Percentiles rank a stretch among this genome's conserved stretches.
These are phyloP conservation scores for Silurus glanis DNA, from an alignment of 2,113 vertebrate genomes.

Conservation along the genomic window DNA sequence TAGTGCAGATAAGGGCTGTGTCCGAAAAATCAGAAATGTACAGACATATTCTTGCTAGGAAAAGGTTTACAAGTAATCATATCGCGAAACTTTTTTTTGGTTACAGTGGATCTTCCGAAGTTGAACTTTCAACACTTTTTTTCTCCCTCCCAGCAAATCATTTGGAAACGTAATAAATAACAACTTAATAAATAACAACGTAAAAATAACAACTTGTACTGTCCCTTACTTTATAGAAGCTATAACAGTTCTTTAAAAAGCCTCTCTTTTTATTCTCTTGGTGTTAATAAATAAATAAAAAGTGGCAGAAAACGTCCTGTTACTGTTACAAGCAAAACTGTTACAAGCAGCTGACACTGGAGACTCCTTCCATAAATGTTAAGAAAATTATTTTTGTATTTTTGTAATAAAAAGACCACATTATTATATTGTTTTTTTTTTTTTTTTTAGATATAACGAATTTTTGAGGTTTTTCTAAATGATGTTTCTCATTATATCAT, in stretches of 20 bases:
- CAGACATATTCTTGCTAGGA: not conserved
- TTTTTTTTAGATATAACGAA: not conserved
- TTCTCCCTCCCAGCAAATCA: not conserved
- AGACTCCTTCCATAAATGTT: not conserved
- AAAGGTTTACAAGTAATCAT: not conserved
- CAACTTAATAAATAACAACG: not conserved
- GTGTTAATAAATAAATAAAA: no score
- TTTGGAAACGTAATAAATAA: not conserved
- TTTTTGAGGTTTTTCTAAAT: not conserved
- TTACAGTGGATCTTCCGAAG: not conserved
- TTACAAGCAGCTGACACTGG: not conserved
- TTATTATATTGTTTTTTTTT: not conserved
- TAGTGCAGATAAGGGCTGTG: not conserved
- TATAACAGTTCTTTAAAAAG: not conserved
- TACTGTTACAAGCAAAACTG: not conserved
- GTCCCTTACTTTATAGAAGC: not conserved
- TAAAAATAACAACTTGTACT: not conserved
- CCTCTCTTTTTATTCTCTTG: not conserved
- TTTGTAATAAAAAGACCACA: not conserved
- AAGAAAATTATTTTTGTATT: not conserved
- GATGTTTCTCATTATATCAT: no score
- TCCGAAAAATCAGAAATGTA: not conserved
- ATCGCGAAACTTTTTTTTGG: not conserved
- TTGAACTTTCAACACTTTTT: not conserved
- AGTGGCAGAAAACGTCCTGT: not conserved